Conservation (phyloP, 1,140 invertebrate genomes). For the Drosophila bocki region DNA sequence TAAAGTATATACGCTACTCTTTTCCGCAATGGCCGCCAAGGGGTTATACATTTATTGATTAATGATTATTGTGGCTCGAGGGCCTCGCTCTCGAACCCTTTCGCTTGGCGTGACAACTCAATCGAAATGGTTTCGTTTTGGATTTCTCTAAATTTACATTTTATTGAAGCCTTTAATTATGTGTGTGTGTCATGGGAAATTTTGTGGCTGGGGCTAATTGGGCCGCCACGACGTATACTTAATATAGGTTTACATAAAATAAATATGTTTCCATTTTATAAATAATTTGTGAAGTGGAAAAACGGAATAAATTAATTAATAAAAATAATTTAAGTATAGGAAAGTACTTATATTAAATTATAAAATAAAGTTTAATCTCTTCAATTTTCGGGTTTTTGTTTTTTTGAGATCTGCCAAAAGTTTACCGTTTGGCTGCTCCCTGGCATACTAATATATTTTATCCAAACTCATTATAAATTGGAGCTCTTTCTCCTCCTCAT, state of each 20-base stretch:
- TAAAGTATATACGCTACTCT: slow-evolving; percentile 68
- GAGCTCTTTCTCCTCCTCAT: slow-evolving; percentile 8
- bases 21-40: slow-evolving; percentile 39
- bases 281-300: slow-evolving; percentile 17
- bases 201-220: slow-evolving; percentile 9
- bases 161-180: slow-evolving; percentile 38
- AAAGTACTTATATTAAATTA: not conserved
- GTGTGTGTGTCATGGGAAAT: slow-evolving; percentile 11
- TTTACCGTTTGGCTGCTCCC: slow-evolving; percentile 22
- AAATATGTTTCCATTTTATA: slow-evolving; percentile 4
- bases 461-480: slow-evolving; percentile 47
- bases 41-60: slow-evolving; percentile 49
- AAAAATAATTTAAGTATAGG: not conserved
- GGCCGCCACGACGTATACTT: slow-evolving; percentile 18
- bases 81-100: slow-evolving; percentile 6
- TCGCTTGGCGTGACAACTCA: slow-evolving; percentile 52
- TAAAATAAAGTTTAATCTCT: not conserved
- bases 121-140: slow-evolving; percentile 34
- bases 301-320: not conserved
- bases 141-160: slow-evolving; percentile 39
- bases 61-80: slow-evolving; percentile 44
- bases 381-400: too few species aligned
- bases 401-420: too few species aligned
- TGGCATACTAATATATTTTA: slow-evolving; percentile 42
- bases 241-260: not conserved